Conservation (phyloP, 2,888 invertebrate genomes). For the Diloba caeruleocephala region DNA sequence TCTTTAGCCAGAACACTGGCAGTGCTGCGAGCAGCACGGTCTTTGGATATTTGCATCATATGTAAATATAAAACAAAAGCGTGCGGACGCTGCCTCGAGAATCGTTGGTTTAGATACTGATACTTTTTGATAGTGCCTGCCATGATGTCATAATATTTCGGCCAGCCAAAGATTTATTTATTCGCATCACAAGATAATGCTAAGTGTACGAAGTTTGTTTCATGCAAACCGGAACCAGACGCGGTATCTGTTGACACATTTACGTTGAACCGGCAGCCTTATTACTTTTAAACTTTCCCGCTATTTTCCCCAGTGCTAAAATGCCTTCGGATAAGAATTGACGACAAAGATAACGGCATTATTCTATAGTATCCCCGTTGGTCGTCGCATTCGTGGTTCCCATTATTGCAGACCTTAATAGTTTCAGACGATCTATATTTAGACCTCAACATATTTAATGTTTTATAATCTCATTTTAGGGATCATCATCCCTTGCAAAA, state of each 20-base stretch:
- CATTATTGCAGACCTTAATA: conserved; percentile 12
- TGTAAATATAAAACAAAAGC: conserved; percentile 14
- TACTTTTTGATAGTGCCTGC: conserved; percentile 18
- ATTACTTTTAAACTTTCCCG: conserved; percentile 7
- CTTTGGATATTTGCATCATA: conserved; percentile 24
- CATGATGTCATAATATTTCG: conserved; percentile 7
- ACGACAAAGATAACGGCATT: conserved; percentile 23
- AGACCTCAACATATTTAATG: conserved; percentile 1
- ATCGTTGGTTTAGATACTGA: conserved; percentile 24
- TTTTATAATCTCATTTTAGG: conserved; percentile 25
- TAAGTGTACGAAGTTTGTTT: conserved; percentile 7
- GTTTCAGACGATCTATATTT: background rate
- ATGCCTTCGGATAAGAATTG: background rate
- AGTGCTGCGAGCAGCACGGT: conserved; percentile 19
- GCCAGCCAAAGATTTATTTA: conserved; percentile 1
- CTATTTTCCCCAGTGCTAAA: conserved; percentile 1
- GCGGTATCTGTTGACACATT: conserved; percentile 6
- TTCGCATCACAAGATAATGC: conserved; percentile 11
- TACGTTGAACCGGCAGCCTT: conserved; percentile 4
- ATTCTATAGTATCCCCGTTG: conserved; percentile 34
- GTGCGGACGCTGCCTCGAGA: conserved; percentile 29
- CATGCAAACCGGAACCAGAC: conserved; percentile 12
- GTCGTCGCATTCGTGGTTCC: conserved; percentile 37
- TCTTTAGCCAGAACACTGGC: conserved; percentile 17
- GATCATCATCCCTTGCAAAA: conserved; percentile 13